A percentile compares a stretch with the other conserved stretches of the same genome.
Evolutionary conservation across 2,888 invertebrate species (phyloP).

Genomic region (Spialia ferax): DNA sequence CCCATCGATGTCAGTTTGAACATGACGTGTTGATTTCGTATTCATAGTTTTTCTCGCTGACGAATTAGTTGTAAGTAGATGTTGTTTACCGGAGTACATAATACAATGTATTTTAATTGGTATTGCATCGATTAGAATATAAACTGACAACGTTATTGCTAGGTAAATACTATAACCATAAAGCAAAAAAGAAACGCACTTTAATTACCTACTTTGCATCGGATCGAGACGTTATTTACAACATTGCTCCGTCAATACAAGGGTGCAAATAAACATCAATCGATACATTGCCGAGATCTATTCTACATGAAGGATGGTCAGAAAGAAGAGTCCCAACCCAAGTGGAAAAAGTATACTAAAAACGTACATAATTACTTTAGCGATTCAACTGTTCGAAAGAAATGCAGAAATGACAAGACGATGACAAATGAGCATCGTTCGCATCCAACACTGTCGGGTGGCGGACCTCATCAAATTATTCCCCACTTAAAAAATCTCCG

Average conservation of each 20-base stretch:
- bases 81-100: slow-evolving; percentile 45
- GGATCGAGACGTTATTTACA: slow-evolving; percentile 23
- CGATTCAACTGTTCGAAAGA: slow-evolving; percentile 83
- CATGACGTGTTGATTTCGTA: slow-evolving; percentile 80
- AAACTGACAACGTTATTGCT: neutral
- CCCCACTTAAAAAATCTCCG: slow-evolving; percentile 85
- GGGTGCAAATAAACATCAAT: slow-evolving; percentile 33
- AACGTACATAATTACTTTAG: slow-evolving; percentile 83
- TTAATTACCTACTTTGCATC: neutral
- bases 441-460: slow-evolving; percentile 83
- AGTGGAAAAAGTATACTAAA: slow-evolving; percentile 76
- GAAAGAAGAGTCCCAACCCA: slow-evolving; percentile 51
- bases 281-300: slow-evolving; percentile 25
- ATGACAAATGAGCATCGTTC: slow-evolving; percentile 85
- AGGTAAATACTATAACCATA: neutral
- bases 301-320: slow-evolving; percentile 24
- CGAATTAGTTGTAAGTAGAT: slow-evolving; percentile 55
- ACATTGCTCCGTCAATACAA: slow-evolving; percentile 21
- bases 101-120: neutral
- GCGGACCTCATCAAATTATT: slow-evolving; percentile 87
- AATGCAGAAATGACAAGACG: slow-evolving; percentile 87
- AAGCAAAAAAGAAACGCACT: neutral
- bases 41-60: slow-evolving; percentile 77
- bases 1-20: slow-evolving; percentile 80
- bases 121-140: neutral